Conservation (phyloP, 2,113 vertebrate species). For the Alaudala cheleensis region DNA sequence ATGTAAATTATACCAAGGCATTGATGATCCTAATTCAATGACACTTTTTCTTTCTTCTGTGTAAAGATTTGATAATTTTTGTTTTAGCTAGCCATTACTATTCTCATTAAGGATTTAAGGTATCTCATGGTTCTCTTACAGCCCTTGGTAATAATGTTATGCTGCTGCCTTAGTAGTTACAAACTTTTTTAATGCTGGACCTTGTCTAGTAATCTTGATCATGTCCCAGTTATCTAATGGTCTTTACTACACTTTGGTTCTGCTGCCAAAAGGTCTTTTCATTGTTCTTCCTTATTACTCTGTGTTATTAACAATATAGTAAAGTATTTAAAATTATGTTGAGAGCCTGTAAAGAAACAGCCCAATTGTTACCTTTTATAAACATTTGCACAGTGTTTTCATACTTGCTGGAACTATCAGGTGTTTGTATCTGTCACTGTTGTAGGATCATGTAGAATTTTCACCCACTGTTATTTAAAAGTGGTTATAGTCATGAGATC, state of each 20-base stretch:
- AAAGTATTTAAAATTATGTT: background rate
- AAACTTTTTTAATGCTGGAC: background rate
- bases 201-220: background rate
- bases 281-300: background rate
- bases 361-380: background rate
- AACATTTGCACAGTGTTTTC: background rate
- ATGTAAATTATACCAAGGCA: background rate
- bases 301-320: background rate
- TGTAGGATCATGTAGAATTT: background rate
- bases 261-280: background rate
- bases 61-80: background rate
- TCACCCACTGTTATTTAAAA: background rate
- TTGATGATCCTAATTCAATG: background rate
- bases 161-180: background rate
- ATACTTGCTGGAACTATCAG: background rate
- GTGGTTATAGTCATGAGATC: background rate
- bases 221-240: background rate
- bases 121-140: background rate
- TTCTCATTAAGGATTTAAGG: background rate
- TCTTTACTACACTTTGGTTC: background rate
- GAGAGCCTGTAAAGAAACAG: background rate
- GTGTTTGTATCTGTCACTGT: background rate
- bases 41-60: background rate
- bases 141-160: background rate
- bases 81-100: background rate